phyloP scores from a whole-genome alignment of 2,113 vertebrate species.

The Pheucticus melanocephalus region DNA sequence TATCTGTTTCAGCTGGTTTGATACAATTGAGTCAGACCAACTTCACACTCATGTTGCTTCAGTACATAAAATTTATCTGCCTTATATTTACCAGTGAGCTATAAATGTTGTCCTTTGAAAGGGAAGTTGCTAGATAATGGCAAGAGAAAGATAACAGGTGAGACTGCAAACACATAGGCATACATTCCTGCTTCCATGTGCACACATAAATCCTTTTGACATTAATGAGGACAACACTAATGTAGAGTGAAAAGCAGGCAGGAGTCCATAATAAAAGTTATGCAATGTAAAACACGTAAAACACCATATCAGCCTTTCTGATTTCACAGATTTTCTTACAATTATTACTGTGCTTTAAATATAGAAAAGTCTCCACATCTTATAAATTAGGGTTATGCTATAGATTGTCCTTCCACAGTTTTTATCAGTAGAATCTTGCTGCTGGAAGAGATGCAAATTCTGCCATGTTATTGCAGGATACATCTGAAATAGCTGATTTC shows the following conservation, averaged over 20 bases:
- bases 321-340: neutral
- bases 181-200: neutral
- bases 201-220: conserved; percentile 38
- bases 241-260: neutral
- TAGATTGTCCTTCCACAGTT: neutral
- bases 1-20: conserved; percentile 43
- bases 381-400: neutral
- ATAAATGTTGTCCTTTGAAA: conserved; percentile 53
- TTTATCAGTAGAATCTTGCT: neutral
- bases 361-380: neutral
- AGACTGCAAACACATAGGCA: neutral
- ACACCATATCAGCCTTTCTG: neutral
- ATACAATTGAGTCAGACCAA: neutral
- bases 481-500: neutral
- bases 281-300: neutral
- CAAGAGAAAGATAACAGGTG: conserved; percentile 38
- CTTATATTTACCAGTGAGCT: conserved; percentile 56
- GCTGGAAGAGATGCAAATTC: neutral
- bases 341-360: neutral
- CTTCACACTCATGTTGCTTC: conserved; percentile 10
- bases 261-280: neutral
- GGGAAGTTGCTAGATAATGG: conserved; percentile 27
- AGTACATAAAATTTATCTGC: conserved; percentile 58
- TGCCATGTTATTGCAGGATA: neutral
- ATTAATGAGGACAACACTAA: conserved; percentile 16